Base-by-base conservation (phyloP, 2,797 vertebrate genomes). In the Hyperoplus lanceolatus region DNA sequence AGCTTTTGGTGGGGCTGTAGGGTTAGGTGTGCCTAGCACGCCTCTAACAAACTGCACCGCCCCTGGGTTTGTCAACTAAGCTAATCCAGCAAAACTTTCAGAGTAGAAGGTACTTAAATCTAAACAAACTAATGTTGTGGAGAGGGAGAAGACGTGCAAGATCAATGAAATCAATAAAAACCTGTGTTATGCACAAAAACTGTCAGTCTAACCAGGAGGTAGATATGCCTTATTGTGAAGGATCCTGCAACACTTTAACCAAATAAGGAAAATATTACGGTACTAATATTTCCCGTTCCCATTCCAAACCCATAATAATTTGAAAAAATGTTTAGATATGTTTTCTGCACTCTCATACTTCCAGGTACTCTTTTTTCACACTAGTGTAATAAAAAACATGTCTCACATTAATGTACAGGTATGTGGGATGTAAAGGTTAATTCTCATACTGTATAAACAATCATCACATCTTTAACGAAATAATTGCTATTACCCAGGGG, bases 21-120 rank as follows among this genome's bases (percentile, higher is more conserved):
- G 87, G 94, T 55, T 96, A 93, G 72, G 0, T 16, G 14, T 99
- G 98, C 64, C 12, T 79, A 14, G 18, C 82, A 13, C 29, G n/a
- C 56, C 80, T 7, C 49, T 58, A 0, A 21, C 54, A 0, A 45
- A 70, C 65, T 99, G 97, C 89, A 75, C 66, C 0, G 77, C 54
- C 4, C 92, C 95, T 9, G 97, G 97, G 69, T 96, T 90, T 0
- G 84, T 93, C 82, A 95, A 66, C 1, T 92, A 95, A 90, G 92
- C 95, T 0, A 87, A 94, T 83, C 87, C 96, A 62, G 74, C 82
- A 96, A 70, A 81, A 86, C 82, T 8, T 99, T 98, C 75, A 85
- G 88, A 7, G 8, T 36, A 14, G 8, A 60, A 14, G 3, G 5
- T 36, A 21, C 1, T 48, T 48, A 42, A 51, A 42, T 66, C 1